Conservation (phyloP, 2,797 vertebrate species). For the Lindbergichthys nudifrons region DNA sequence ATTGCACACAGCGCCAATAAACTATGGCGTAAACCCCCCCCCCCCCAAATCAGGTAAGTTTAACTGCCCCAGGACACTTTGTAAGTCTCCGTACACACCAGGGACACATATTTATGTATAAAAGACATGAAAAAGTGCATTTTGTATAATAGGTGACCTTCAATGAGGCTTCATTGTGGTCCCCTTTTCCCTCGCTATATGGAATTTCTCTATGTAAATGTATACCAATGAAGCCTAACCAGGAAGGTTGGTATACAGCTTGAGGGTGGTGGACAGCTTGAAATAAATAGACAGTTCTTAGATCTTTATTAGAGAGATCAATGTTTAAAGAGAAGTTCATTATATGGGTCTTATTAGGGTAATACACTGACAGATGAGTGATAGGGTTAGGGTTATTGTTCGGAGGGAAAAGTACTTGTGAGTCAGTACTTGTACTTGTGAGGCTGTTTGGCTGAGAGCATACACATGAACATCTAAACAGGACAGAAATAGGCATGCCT, state of each 20-base stretch:
- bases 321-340: slow-evolving; percentile 52
- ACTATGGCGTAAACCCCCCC: too few relatives aligned
- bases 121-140: too few relatives aligned
- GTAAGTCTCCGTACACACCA: too few relatives aligned
- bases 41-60: too few relatives aligned
- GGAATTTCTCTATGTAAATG: neutral
- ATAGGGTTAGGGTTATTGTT: slow-evolving; percentile 2
- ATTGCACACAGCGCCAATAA: too few relatives aligned
- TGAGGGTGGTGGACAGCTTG: slow-evolving; percentile 17
- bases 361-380: slow-evolving; percentile 41
- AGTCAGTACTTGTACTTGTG: neutral
- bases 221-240: neutral
- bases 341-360: slow-evolving; percentile 48
- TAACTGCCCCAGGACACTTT: too few relatives aligned
- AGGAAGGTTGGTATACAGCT: slow-evolving; percentile 1
- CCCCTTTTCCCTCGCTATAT: neutral
- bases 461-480: slow-evolving; percentile 6
- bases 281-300: slow-evolving; percentile 38
- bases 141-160: too few relatives aligned
- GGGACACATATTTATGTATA: too few relatives aligned
- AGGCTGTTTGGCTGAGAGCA: slow-evolving; percentile 7
- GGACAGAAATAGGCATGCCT: neutral
- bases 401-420: slow-evolving; percentile 9
- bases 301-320: slow-evolving; percentile 61
- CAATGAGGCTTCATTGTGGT: neutral